Conservation (phyloP, 2,888 invertebrate genomes). For the Cheilosia soror region DNA sequence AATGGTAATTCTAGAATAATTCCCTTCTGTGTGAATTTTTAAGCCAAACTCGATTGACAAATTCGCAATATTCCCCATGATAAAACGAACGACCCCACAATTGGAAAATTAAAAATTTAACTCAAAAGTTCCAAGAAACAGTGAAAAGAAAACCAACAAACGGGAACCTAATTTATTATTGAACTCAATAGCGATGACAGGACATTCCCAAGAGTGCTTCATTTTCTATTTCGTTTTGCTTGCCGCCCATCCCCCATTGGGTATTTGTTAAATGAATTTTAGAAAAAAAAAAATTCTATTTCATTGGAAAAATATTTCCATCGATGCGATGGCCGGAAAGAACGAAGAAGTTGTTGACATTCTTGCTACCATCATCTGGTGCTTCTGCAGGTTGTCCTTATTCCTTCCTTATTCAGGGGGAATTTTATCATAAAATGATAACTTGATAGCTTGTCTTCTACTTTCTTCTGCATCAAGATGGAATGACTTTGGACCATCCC, state of each 20-base stretch:
- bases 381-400: conserved; percentile 15
- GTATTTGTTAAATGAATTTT: conserved; percentile 34
- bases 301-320: conserved; percentile 17
- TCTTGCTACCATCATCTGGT: conserved; percentile 15
- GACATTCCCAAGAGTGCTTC: conserved; percentile 21
- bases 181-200: conserved; percentile 47
- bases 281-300: conserved; percentile 25
- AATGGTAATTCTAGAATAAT: too few species aligned
- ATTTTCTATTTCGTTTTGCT: conserved; percentile 1
- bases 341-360: conserved; percentile 27
- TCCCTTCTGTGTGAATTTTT: background rate
- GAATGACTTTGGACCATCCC: background rate
- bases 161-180: conserved; percentile 55
- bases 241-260: background rate
- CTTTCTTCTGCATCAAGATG: conserved; percentile 2
- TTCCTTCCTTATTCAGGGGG: conserved; percentile 6
- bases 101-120: conserved; percentile 53
- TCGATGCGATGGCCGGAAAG: background rate
- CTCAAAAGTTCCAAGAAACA: conserved; percentile 28
- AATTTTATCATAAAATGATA: conserved; percentile 65
- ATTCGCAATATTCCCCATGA: background rate
- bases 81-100: conserved; percentile 18
- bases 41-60: background rate
- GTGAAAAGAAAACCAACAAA: conserved; percentile 17
- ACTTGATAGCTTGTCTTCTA: conserved; percentile 55